A percentile compares a stretch with the other conserved stretches of the same genome.
Evolutionary conservation across 2,888 invertebrate species (phyloP).

Genomic region (Trichacis sp.): DNA sequence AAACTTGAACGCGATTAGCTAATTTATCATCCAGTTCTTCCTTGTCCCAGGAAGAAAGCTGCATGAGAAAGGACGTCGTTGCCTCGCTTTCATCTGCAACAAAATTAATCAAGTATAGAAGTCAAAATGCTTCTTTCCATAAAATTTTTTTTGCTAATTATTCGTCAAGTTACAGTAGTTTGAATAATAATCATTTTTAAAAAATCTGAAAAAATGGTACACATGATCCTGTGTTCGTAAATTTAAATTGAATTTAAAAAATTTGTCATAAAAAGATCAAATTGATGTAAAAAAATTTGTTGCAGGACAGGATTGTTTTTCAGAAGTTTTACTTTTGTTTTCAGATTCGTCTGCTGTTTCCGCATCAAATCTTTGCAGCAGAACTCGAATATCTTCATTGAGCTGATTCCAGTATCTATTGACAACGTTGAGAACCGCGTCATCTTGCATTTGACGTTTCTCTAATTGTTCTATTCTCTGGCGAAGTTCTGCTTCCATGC

Average conservation of each 20-base stretch:
- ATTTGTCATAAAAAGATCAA: no score
- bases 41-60: constrained; percentile 97
- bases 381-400: constrained; percentile 95
- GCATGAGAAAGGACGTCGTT: constrained; percentile 94
- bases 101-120: no score
- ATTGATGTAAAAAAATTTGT: no score
- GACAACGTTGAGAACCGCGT: constrained; percentile 96
- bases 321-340: constrained; percentile 81
- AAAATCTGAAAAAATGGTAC: no score
- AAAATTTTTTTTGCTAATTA: no score
- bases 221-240: no score
- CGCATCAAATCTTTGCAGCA: constrained; percentile 95
- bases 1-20: constrained; percentile 95
- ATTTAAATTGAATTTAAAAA: no score
- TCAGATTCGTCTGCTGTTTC: constrained; percentile 97
- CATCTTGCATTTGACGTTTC: constrained; percentile 95
- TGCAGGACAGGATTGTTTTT: no score
- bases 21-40: constrained; percentile 96
- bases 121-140: no score
- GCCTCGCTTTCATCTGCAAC: constrained; percentile 98
- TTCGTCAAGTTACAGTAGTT: no score
- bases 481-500: constrained; percentile 88
- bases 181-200: no score
- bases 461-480: constrained; percentile 93
- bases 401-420: constrained; percentile 97